Base-by-base conservation (phyloP, 2,113 vertebrate genomes). In the Ancistrus triradiatus region DNA sequence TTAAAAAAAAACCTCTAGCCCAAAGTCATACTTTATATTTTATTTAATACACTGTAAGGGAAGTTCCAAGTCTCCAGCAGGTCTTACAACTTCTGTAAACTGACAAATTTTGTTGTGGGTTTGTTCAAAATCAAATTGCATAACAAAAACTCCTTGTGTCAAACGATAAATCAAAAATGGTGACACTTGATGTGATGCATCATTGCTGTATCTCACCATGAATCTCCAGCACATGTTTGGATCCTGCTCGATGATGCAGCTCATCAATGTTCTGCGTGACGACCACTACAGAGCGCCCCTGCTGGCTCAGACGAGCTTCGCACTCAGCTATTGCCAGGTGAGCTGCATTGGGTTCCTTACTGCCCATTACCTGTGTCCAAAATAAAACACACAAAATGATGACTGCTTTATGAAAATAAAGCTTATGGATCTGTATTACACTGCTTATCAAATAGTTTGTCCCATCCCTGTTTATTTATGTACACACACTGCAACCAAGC, bases 221-320 rank as follows among this genome's bases (percentile, higher is more conserved):
- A 55, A 99, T 87, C 80, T 98, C 95, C 64, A 94, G 77, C 56
- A 98, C 79, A 71, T 91, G 88, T 78, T 86, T 90, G 35, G 94
- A 92, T 63, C 95, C 95, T 9, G 97, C 95, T 27, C 86, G 90
- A 48, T 81, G 88, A 78, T 99, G 97, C 24, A 99, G 88, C 64
- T 99, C 94, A 7, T 99, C 95, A 0, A 99, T 95, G 62, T 99
- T 99, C 77, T 99, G 95, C 0, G 95, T 98, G 67, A 99, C 85
- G 73, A 98, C 87, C 3, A 88, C 84, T 0, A 98, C 85, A 0
- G 78, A 80, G 2, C 93, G 87, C 0, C 93, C 95, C 50, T 95
- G 92, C 63, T 82, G 81, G 57, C 77, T 74, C n/a, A 98, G 87
- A 0, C 90, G 85, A 31, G 83, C 78, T 73, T 99, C 93, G 0